Percentiles rank a stretch among this genome's conserved stretches.
These are phyloP conservation scores for Anagyrus pseudococci DNA, from an alignment of 2,888 invertebrate species.

Conservation along the genomic window DNA sequence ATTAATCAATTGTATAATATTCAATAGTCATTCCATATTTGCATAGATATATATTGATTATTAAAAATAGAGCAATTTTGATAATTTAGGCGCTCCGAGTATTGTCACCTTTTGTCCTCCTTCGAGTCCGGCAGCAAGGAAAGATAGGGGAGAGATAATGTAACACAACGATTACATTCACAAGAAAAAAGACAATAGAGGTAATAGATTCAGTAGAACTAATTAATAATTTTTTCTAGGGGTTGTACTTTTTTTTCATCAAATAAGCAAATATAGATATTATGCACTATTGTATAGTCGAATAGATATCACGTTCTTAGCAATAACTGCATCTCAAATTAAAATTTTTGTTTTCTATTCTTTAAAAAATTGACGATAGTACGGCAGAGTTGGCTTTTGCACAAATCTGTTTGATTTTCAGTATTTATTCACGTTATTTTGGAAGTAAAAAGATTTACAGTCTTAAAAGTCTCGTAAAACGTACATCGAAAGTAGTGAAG, in stretches of 20 bases:
- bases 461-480: background rate
- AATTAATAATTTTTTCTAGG: conserved; percentile 58
- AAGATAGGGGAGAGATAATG: conserved; percentile 60
- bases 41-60: conserved; percentile 39
- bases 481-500: background rate
- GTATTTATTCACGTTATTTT: no score
- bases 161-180: conserved; percentile 63
- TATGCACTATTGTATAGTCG: no score
- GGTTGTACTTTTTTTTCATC: no score
- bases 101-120: conserved; percentile 73
- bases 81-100: conserved; percentile 64
- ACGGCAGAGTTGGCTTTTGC: no score
- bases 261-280: no score
- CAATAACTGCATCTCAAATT: no score
- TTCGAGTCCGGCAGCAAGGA: conserved; percentile 63
- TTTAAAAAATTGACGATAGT: no score
- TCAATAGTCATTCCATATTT: conserved; percentile 38
- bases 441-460: conserved; percentile 60
- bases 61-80: conserved; percentile 56
- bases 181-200: conserved; percentile 54
- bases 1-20: conserved; percentile 21
- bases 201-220: conserved; percentile 55
- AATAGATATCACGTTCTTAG: no score
- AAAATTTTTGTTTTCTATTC: no score
- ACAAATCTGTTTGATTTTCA: no score